Conservation (phyloP, 2,113 vertebrate genomes). For the Anas platyrhynchos region DNA sequence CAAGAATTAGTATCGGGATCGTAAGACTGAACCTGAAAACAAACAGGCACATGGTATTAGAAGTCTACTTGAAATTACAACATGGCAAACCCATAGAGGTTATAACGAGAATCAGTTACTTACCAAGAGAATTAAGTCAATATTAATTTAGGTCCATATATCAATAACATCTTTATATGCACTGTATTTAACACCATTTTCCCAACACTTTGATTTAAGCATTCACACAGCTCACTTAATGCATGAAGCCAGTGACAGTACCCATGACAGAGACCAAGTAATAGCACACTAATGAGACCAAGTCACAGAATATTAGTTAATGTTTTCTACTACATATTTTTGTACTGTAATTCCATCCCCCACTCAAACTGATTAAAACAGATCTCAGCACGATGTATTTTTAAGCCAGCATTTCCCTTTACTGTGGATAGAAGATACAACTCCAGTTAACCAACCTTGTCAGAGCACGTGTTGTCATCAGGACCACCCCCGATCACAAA, state of each 20-base stretch:
- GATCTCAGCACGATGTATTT: accelerated
- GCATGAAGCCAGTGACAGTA: background rate
- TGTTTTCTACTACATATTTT: background rate
- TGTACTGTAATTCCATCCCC: background rate
- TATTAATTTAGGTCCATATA: accelerated
- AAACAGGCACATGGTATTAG: background rate
- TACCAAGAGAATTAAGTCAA: background rate
- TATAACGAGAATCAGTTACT: background rate
- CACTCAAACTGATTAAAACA: background rate
- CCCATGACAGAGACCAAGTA: background rate
- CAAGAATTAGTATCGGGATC: constrained; percentile 92
- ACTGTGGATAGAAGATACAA: background rate
- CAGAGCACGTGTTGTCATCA: constrained; percentile 95
- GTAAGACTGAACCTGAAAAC: constrained; percentile 93
- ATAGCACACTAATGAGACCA: no score
- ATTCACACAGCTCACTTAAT: background rate
- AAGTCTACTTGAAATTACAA: background rate
- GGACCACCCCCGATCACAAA: constrained; percentile 96
- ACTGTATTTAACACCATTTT: background rate
- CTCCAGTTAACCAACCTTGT: constrained; percentile 84
- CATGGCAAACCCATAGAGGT: background rate
- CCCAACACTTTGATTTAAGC: background rate
- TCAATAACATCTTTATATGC: background rate
- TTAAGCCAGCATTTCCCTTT: background rate
- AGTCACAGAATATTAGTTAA: background rate